These are phyloP conservation scores for Pollenia angustigena DNA, from an alignment of 2,888 invertebrate genomes.

Conservation along the genomic window DNA sequence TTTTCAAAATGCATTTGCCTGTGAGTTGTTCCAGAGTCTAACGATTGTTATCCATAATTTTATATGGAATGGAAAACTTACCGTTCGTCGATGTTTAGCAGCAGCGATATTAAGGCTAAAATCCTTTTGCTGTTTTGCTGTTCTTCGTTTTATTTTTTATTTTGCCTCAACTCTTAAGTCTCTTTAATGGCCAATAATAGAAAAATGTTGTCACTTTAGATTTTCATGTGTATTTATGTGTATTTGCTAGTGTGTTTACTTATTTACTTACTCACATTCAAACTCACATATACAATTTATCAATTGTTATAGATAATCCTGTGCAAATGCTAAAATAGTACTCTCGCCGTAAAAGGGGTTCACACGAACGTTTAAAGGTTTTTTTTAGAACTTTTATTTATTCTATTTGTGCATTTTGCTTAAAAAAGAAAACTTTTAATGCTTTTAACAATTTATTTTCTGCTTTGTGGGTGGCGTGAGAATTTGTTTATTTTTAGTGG, in stretches of 20 bases:
- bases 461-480: conserved; percentile 63
- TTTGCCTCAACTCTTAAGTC: conserved; percentile 79
- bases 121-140: conserved; percentile 60
- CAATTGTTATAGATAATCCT: conserved; percentile 77
- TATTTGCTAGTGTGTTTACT: conserved; percentile 45
- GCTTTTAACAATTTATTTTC: conserved; percentile 58
- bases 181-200: conserved; percentile 84
- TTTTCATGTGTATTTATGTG: conserved; percentile 73
- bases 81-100: conserved; percentile 43
- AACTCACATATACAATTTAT: conserved; percentile 75
- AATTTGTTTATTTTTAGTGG: conserved; percentile 61
- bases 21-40: conserved; percentile 4
- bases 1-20: conserved; percentile 43
- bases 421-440: conserved; percentile 52
- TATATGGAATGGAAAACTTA: conserved; percentile 30
- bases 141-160: conserved; percentile 5
- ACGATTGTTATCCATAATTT: conserved; percentile 54
- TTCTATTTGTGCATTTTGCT: conserved; percentile 30
- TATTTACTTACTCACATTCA: not conserved
- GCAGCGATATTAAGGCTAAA: conserved; percentile 70
- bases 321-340: conserved; percentile 81
- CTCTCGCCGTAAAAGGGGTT: conserved; percentile 71
- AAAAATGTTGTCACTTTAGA: conserved; percentile 83
- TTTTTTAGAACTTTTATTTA: conserved; percentile 1
- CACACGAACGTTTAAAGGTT: conserved; percentile 38